These are phyloP conservation scores for Crematogaster levior DNA, from an alignment of 2,888 invertebrate genomes.

Conservation along the genomic window DNA sequence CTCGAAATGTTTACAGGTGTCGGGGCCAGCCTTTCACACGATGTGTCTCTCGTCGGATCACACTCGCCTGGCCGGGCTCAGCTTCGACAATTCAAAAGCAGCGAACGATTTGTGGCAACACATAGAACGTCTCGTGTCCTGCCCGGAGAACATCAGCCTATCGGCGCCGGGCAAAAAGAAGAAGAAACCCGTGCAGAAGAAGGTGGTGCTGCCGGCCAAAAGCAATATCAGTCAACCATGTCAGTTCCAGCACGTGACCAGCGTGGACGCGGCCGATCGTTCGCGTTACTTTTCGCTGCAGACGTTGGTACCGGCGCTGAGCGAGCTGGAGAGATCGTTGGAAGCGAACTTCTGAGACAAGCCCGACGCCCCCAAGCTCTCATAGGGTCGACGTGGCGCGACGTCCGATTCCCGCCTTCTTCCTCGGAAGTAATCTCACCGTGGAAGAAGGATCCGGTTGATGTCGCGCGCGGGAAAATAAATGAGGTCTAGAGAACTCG, in stretches of 20 bases:
- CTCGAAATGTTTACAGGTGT: constrained; percentile 81
- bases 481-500: not conserved
- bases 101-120: constrained; percentile 91
- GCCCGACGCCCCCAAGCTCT: constrained; percentile 42
- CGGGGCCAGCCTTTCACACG: constrained; percentile 92
- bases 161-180: constrained; percentile 90
- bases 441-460: not conserved
- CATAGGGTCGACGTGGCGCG: constrained; percentile 48
- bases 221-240: constrained; percentile 94
- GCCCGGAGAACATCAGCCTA: constrained; percentile 92
- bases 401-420: constrained; percentile 32
- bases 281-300: constrained; percentile 90
- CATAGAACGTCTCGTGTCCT: constrained; percentile 90
- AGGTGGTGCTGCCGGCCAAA: constrained; percentile 90
- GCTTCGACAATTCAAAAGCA: constrained; percentile 91
- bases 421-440: constrained; percentile 23
- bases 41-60: constrained; percentile 93
- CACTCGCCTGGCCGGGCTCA: constrained; percentile 91
- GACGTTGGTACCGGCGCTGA: constrained; percentile 87
- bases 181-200: constrained; percentile 87
- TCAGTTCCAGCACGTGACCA: constrained; percentile 94
- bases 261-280: constrained; percentile 90
- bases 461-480: constrained; percentile 2
- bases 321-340: constrained; percentile 77
- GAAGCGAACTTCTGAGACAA: constrained; percentile 78